A percentile compares a stretch with the other conserved stretches of the same genome.
Evolutionary conservation across 2,888 invertebrate genomes (phyloP).

Genomic region (Adineta ricciae): DNA sequence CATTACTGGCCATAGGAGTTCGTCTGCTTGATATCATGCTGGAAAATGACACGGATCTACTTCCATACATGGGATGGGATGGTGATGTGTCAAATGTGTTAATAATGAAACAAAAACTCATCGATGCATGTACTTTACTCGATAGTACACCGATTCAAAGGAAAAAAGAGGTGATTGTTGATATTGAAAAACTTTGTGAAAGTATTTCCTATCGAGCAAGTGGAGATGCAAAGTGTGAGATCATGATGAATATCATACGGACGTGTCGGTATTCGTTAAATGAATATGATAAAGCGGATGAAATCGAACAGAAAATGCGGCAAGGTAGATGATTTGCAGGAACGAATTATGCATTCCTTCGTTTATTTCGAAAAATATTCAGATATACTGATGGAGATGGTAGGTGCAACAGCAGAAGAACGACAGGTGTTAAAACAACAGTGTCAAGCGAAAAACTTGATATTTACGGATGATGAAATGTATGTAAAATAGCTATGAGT

Average conservation of each 20-base stretch:
- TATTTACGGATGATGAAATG: no score
- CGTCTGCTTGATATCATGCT: neutral
- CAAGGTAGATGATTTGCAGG: neutral
- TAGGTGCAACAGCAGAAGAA: neutral
- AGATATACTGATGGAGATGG: neutral
- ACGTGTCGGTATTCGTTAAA: neutral
- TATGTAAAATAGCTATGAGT: no score
- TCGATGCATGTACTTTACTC: neutral
- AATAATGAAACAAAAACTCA: neutral
- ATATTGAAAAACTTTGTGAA: neutral
- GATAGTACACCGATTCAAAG: neutral
- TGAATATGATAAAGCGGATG: neutral
- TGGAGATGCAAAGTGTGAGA: neutral
- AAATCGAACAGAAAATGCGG: neutral
- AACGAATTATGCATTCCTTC: no score
- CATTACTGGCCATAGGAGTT: neutral
- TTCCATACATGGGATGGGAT: constrained; percentile 27
- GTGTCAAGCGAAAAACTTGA: neutral
- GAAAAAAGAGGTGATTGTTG: neutral
- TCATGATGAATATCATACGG: neutral
- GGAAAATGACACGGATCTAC: constrained; percentile 1
- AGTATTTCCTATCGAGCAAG: neutral
- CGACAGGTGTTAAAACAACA: neutral
- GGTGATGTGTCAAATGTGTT: neutral
- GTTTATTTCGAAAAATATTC: no score